Percentiles rank a stretch among this genome's conserved stretches.
Evolutionary conservation across 2,113 vertebrate genomes (phyloP).

Genomic region (Mesitornis unicolor): DNA sequence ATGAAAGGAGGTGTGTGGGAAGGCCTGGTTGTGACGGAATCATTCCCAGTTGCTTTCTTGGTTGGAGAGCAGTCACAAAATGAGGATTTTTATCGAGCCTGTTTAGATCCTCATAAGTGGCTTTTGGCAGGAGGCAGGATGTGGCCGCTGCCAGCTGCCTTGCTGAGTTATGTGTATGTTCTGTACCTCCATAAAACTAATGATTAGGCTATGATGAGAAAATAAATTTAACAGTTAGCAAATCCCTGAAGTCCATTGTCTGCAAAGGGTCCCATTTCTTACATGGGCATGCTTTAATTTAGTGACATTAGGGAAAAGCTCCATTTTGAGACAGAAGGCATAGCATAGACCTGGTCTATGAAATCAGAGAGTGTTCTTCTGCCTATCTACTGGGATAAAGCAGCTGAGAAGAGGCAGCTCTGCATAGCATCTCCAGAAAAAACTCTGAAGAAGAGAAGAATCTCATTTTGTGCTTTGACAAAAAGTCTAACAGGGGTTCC

Average conservation of each 20-base stretch:
- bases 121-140: not conserved
- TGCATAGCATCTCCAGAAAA: not conserved
- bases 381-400: not conserved
- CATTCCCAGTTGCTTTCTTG: not conserved
- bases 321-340: not conserved
- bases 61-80: not conserved
- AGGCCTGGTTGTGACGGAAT: slow-evolving; percentile 28
- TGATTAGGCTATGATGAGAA: not conserved
- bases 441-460: not conserved
- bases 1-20: slow-evolving; percentile 32
- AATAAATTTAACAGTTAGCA: not conserved
- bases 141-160: not conserved
- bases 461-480: not conserved
- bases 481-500: not conserved
- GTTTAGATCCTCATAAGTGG: not conserved
- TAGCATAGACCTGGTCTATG: not conserved
- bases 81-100: not conserved
- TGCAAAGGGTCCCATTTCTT: not conserved
- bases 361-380: not conserved
- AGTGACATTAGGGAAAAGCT: not conserved
- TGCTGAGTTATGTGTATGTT: not conserved
- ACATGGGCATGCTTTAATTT: not conserved
- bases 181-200: not conserved
- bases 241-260: not conserved
- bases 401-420: too few relatives aligned